These are phyloP conservation scores for Hydropotes inermis DNA, from an alignment of 2,113 vertebrate genomes.

Conservation along the genomic window DNA sequence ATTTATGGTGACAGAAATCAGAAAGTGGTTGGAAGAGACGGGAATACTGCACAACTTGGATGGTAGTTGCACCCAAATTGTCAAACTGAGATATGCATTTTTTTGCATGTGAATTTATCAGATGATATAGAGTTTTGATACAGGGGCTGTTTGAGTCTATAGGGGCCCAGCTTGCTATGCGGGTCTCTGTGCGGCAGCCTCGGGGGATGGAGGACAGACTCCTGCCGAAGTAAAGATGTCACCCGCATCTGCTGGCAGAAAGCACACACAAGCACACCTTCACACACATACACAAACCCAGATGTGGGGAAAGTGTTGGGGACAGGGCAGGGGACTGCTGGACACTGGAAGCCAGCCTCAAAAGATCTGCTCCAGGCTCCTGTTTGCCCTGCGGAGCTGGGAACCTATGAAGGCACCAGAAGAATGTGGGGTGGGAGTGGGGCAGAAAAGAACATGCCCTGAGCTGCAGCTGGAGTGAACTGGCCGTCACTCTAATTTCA, in stretches of 20 bases:
- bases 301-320: neutral
- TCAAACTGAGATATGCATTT: neutral
- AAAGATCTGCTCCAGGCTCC: neutral
- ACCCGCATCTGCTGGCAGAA: neutral
- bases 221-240: neutral
- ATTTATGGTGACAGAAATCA: neutral
- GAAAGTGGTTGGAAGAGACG: neutral
- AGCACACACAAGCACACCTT: neutral
- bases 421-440: neutral
- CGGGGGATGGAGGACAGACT: neutral
- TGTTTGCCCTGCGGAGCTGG: neutral
- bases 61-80: neutral
- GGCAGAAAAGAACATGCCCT: neutral
- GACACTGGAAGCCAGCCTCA: neutral
- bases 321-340: neutral
- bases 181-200: neutral
- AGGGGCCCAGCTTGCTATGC: neutral
- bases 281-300: neutral
- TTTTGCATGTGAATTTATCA: neutral
- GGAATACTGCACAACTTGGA: neutral
- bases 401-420: neutral
- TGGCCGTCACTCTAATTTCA: neutral
- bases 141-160: neutral
- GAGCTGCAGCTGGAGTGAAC: conserved; percentile 47
- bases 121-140: neutral